Evolutionary conservation across 1,140 invertebrate species (phyloP).

Genomic region (Conus betulinus): DNA sequence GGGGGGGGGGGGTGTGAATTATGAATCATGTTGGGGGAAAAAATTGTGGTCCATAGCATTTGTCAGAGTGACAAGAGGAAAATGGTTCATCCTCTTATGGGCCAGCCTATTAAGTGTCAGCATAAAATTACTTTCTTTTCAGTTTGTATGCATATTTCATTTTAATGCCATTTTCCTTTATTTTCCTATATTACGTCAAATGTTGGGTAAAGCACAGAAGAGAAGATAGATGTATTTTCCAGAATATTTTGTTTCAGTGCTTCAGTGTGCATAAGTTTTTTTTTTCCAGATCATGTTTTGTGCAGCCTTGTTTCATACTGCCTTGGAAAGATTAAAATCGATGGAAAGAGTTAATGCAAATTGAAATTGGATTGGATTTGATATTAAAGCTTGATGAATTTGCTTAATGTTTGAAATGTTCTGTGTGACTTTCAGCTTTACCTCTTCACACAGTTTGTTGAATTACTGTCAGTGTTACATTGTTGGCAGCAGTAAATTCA

Average conservation of each 20-base stretch:
- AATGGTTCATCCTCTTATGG: too few relatives aligned
- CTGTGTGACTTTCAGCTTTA: too few relatives aligned
- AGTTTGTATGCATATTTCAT: too few relatives aligned
- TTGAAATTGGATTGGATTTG: not conserved
- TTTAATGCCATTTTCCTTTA: too few relatives aligned
- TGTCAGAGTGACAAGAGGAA: too few relatives aligned
- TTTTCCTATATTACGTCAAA: not conserved
- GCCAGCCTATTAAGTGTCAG: too few relatives aligned
- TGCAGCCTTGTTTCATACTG: not conserved
- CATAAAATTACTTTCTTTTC: too few relatives aligned
- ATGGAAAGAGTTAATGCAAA: not conserved
- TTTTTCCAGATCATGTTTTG: not conserved
- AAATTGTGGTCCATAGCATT: too few relatives aligned
- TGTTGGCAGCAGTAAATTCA: not conserved
- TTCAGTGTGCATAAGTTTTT: not conserved
- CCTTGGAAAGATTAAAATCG: not conserved
- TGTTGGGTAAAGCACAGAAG: too few relatives aligned
- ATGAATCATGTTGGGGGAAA: too few relatives aligned
- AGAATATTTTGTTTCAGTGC: not conserved
- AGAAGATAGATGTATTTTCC: not conserved
- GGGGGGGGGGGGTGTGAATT: too few relatives aligned
- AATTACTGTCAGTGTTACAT: not conserved
- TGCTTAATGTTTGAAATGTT: not conserved
- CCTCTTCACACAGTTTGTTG: not conserved
- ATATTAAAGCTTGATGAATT: too few relatives aligned